Base-by-base conservation (phyloP, 37 sponge, comb jelly and placozoan genomes). In the Chondrosia reniformis region DNA sequence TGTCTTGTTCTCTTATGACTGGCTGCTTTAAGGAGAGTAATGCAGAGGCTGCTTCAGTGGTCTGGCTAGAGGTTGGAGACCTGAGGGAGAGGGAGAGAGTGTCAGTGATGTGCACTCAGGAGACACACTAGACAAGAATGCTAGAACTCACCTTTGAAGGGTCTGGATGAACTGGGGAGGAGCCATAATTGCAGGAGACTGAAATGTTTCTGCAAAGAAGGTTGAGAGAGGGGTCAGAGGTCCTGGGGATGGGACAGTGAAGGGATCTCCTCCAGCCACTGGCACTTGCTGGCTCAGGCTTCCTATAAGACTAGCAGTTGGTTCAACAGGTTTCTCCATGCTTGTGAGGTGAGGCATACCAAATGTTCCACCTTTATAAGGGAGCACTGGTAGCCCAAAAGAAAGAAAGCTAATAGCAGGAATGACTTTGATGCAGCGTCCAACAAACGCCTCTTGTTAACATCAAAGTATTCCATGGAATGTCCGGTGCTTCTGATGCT, bases 21-120 rank as follows among this genome's bases (percentile, higher is more conserved):
- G 65, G 79, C 41, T 62, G 61, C 40, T 67, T 62, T n/a, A 79
- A 1, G 25, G 38, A 67, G 3, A 79, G 59, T n/a, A 79, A 44
- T 17, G 72, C 72, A 34, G 72, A 19, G 19, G 41, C 72, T 2
- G 12, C 72, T 44, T 69, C 72, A 40, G 15, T 69, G 43, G 2
- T 34, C 24, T 21, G 19, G 43, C 24, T 1, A 37, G 43, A 6
- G 4, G 4, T 10, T n/a, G 63, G 58, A 33, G 45, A 59, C 59
- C 45, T 44, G 57, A 59, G 45, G 19, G 34, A 78, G 1, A 62
- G 15, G 32, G 22, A 76, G 24, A 76, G 7, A 76, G 36, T 3
- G 13, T 3, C 25, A 63, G 17, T 3, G 7, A 52, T 24, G 27
- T 61, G 25, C 4, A 2, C 66, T 33, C 19, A 33, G 32, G 66